Percentiles rank a stretch among this genome's conserved stretches.
phyloP scores from a whole-genome alignment of 2,888 invertebrate genomes.

The Thyatira batis region DNA sequence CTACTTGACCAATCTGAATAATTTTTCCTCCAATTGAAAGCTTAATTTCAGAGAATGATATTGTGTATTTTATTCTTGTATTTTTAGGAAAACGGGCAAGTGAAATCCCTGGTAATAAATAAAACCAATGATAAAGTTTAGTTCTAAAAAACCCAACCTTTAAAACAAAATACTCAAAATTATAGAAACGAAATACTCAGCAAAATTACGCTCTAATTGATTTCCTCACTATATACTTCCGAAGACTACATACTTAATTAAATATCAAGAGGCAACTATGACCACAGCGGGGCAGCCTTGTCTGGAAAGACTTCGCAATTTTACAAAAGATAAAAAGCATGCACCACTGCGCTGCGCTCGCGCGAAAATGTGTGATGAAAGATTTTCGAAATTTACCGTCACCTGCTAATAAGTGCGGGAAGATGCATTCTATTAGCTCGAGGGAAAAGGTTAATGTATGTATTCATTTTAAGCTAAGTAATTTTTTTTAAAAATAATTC shows the following conservation, averaged over 20 bases:
- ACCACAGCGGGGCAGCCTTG: not conserved
- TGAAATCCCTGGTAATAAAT: too few relatives aligned
- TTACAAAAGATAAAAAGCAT: slow-evolving; percentile 2
- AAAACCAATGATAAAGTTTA: too few relatives aligned
- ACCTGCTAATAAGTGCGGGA: not conserved
- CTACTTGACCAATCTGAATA: too few relatives aligned
- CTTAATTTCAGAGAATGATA: too few relatives aligned
- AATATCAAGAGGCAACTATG: not conserved
- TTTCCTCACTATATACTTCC: not conserved
- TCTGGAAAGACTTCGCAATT: not conserved
- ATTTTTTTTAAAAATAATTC: too few relatives aligned
- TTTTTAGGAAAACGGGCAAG: too few relatives aligned
- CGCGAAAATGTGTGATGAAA: slow-evolving; percentile 5
- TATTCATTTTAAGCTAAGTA: too few relatives aligned
- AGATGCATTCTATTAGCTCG: not conserved
- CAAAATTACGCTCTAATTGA: not conserved
- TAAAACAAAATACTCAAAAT: not conserved
- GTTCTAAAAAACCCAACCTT: too few relatives aligned
- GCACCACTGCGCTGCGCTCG: not conserved
- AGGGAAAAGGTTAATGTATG: too few relatives aligned
- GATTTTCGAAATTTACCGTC: slow-evolving; percentile 3
- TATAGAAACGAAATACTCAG: too few relatives aligned
- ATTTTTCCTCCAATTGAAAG: too few relatives aligned
- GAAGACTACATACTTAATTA: not conserved
- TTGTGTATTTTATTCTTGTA: too few relatives aligned